phyloP scores from a whole-genome alignment of 1,140 invertebrate species.

The Bombus cullumanus region DNA sequence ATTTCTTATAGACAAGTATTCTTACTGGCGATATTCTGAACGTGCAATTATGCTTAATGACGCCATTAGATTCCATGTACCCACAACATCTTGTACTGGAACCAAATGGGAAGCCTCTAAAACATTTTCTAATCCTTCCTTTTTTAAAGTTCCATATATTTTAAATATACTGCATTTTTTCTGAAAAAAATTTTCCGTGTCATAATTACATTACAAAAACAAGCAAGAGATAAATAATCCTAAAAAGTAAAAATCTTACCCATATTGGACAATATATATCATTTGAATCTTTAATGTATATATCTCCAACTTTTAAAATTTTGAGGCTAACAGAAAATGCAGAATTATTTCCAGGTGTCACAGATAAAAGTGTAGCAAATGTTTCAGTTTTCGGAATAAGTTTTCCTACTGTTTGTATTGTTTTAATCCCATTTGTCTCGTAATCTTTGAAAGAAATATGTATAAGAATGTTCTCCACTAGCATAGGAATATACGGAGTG shows the following conservation, averaged over 20 bases:
- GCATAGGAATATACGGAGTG: constrained; percentile 43
- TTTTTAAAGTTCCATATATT: constrained; percentile 47
- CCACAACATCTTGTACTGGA: constrained; percentile 16
- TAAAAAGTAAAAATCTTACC: constrained; percentile 1
- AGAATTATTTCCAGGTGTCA: constrained; percentile 23
- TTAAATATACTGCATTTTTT: constrained; percentile 46
- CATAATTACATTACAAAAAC: neutral
- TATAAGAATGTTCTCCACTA: constrained; percentile 45
- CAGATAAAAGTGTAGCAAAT: neutral
- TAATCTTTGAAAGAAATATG: constrained; percentile 18
- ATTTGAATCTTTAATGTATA: constrained; percentile 31
- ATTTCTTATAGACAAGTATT: neutral
- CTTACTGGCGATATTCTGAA: constrained; percentile 48
- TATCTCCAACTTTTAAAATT: neutral
- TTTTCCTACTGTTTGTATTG: constrained; percentile 55
- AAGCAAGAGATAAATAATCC: neutral
- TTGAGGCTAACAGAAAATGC: constrained; percentile 29
- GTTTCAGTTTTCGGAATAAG: constrained; percentile 19
- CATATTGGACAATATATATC: constrained; percentile 26
- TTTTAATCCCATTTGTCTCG: constrained; percentile 42
- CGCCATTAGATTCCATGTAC: constrained; percentile 20
- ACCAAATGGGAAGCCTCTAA: constrained; percentile 33
- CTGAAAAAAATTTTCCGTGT: neutral
- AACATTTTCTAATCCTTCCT: neutral
- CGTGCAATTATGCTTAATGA: constrained; percentile 13